Evolutionary conservation across 2,113 vertebrate genomes (phyloP), one percentile per base, ranked within the genome.

Genomic region (Poecilia latipinna): DNA sequence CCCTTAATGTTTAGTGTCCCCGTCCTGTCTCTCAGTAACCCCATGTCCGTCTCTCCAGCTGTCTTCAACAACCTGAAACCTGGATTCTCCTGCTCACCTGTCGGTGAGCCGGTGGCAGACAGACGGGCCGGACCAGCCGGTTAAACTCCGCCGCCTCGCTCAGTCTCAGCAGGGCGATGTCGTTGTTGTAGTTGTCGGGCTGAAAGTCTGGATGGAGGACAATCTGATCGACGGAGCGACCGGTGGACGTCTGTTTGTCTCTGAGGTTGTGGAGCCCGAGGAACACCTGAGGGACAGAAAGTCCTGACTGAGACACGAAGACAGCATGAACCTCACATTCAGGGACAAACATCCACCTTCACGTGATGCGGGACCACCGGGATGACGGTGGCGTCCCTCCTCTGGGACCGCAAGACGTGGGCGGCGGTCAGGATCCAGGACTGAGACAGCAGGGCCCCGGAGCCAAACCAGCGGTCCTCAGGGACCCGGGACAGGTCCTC

Each of bases 341-440:
- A 24, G 8, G 12, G 22, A 3, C 26, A 61, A 26, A 61, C 1
- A 11, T 54, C 37, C 10, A 97, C 92, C 0, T 94, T 95, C 70
- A 99, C 93, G 0, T 98, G 95, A 15, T 95, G 94, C 1, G 96
- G 95, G n/a, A 94, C 94, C 78, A 99, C 96, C 0, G 97, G 94
- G 0, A 95, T 95, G 6, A 98, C 91, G 0, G 93, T 97, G 83
- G 94, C 89, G 85, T 97, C 96, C 12, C 96, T 94, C 32, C 97
- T 90, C 78, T 95, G 96, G 24, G 97, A 97, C n/a, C 96, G 93
- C 11, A 99, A 94, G 28, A 98, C 95, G 0, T 99, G 98, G 54
- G 98, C 97, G 0, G 97, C 98, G 0, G 98, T 99, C 57, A 99
- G 93, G 62, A 99, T 94, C 98, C 98, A 99, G 15, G 91, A 93